phyloP scores from a whole-genome alignment of 1,140 invertebrate species.

The Atta texana region DNA sequence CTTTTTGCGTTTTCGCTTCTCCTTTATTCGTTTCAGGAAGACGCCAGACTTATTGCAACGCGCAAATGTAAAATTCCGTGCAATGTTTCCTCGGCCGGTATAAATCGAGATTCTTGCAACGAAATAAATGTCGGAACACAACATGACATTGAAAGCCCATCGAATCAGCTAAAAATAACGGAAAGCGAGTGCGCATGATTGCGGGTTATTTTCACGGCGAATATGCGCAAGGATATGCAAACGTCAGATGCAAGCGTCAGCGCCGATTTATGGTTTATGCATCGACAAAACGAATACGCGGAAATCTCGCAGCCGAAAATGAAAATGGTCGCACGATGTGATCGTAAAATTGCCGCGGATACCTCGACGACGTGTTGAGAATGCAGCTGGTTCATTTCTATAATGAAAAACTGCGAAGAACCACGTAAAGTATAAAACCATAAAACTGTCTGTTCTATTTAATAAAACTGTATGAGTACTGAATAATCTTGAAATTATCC shows the following conservation, averaged over 20 bases:
- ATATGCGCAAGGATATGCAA: slow-evolving; percentile 61
- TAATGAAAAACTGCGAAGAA: slow-evolving; percentile 3
- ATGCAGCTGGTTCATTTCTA: slow-evolving; percentile 17
- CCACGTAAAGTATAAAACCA: background rate
- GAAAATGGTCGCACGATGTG: slow-evolving; percentile 70
- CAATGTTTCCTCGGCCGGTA: slow-evolving; percentile 17
- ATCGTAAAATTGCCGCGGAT: slow-evolving; percentile 70
- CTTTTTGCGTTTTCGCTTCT: slow-evolving; percentile 52
- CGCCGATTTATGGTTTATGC: slow-evolving; percentile 71
- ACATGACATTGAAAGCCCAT: slow-evolving; percentile 51
- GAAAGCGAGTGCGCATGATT: slow-evolving; percentile 41
- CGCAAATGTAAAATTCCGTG: slow-evolving; percentile 48
- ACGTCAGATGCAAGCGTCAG: slow-evolving; percentile 63
- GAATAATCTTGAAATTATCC: background rate
- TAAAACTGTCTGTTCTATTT: background rate
- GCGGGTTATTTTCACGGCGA: slow-evolving; percentile 18
- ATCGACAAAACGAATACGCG: slow-evolving; percentile 55
- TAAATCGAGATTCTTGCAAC: slow-evolving; percentile 27
- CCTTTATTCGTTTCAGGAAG: slow-evolving; percentile 51
- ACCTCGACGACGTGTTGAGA: slow-evolving; percentile 64
- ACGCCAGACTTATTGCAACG: slow-evolving; percentile 38
- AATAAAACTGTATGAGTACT: slow-evolving; percentile 2
- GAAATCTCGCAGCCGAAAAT: slow-evolving; percentile 67
- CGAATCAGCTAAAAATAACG: slow-evolving; percentile 41
- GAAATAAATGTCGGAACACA: slow-evolving; percentile 42